These are phyloP conservation scores for Linepithema humile DNA, from an alignment of 1,140 invertebrate genomes.

Conservation along the genomic window DNA sequence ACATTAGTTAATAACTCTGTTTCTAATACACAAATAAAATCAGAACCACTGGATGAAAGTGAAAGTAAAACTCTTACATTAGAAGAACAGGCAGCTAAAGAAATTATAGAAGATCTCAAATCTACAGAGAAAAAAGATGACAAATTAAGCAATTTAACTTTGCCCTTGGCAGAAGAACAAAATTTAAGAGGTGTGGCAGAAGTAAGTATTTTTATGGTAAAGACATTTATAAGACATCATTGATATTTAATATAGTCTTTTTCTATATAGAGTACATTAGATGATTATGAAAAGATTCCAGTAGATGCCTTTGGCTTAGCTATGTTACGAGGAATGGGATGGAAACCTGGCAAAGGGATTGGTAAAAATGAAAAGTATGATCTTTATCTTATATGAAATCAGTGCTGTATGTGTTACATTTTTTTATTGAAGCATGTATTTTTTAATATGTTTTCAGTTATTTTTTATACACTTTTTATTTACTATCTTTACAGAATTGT, in stretches of 20 bases:
- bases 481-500: conserved; percentile 82
- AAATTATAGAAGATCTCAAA: conserved; percentile 85
- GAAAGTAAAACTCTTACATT: conserved; percentile 77
- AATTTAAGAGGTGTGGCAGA: conserved; percentile 87
- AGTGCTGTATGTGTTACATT: neutral
- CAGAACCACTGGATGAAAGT: conserved; percentile 52
- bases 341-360: conserved; percentile 91
- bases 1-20: neutral
- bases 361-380: conserved; percentile 86
- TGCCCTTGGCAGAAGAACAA: conserved; percentile 84
- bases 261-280: conserved; percentile 86
- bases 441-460: neutral
- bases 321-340: conserved; percentile 97
- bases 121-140: conserved; percentile 77
- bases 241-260: conserved; percentile 33
- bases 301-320: conserved; percentile 95
- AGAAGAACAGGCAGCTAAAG: conserved; percentile 86
- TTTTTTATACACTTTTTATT: conserved; percentile 38
- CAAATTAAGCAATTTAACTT: conserved; percentile 77
- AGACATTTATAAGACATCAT: neutral
- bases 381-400: conserved; percentile 23
- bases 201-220: conserved; percentile 31
- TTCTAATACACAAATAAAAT: conserved; percentile 65
- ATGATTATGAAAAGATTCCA: conserved; percentile 96
- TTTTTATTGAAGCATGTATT: neutral